A percentile compares a stretch with the other conserved stretches of the same genome.
phyloP scores from a whole-genome alignment of 2,797 vertebrate genomes.

The Sphenodon punctatus region DNA sequence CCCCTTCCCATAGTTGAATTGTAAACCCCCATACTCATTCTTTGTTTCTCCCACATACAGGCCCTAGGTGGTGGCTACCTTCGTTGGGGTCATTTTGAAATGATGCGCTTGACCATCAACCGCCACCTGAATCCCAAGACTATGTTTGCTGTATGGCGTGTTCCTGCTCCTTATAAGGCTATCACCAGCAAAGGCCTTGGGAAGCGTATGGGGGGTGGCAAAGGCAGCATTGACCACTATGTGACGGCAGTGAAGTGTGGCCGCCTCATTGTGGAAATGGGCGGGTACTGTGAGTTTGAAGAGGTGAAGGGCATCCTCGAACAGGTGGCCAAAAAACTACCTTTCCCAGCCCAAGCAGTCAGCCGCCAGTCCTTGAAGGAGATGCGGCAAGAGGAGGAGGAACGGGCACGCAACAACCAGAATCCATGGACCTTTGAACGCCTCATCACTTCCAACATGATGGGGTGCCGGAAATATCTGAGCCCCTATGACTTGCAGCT shows the following conservation, averaged over 20 bases:
- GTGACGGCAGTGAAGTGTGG: constrained; percentile 88
- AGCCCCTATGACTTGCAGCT: constrained; percentile 85
- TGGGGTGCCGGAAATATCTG: constrained; percentile 87
- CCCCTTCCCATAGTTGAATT: not conserved
- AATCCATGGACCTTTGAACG: constrained; percentile 95
- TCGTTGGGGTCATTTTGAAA: constrained; percentile 94
- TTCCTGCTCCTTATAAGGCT: constrained; percentile 85
- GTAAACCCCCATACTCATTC: accelerated
- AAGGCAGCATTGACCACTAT: constrained; percentile 91
- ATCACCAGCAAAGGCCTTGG: constrained; percentile 90
- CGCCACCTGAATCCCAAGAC: constrained; percentile 82
- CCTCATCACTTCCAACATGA: constrained; percentile 85
- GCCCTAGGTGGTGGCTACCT: constrained; percentile 93
- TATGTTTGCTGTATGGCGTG: constrained; percentile 89
- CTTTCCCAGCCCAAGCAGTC: constrained; percentile 87
- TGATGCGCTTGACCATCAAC: constrained; percentile 93
- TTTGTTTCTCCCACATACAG: constrained; percentile 62
- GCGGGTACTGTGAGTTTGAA: constrained; percentile 85
- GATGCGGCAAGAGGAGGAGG: constrained; percentile 72
- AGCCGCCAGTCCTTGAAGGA: constrained; percentile 79
- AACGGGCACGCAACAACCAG: constrained; percentile 83
- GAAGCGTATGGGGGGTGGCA: constrained; percentile 95
- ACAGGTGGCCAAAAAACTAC: constrained; percentile 88
- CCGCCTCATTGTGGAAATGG: constrained; percentile 86
- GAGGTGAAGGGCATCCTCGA: constrained; percentile 82